These are phyloP conservation scores for Heliconius aoede DNA, from an alignment of 2,888 invertebrate genomes.

Conservation along the genomic window DNA sequence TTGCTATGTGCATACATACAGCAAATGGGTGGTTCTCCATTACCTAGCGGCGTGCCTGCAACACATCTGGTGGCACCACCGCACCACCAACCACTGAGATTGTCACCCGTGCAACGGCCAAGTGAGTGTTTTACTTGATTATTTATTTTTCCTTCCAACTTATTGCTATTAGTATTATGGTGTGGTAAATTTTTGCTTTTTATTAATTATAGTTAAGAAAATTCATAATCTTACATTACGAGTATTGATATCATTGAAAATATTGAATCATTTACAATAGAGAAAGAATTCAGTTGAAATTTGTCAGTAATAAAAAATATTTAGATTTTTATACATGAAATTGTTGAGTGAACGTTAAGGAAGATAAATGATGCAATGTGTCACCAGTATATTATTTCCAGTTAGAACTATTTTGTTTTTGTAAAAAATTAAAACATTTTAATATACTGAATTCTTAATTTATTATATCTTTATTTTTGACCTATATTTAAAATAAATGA, in stretches of 20 bases:
- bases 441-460: neutral
- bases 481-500: neutral
- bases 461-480: neutral
- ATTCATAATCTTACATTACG: neutral
- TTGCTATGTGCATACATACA: neutral
- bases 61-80: conserved; percentile 70
- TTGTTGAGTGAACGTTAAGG: no score
- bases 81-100: conserved; percentile 82
- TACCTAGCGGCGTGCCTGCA: conserved; percentile 61
- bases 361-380: no score
- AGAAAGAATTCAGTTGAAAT: neutral
- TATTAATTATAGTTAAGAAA: neutral
- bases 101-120: conserved; percentile 86
- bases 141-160: conserved; percentile 13
- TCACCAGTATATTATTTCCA: neutral
- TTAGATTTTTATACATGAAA: neutral
- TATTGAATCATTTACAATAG: neutral
- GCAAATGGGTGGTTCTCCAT: conserved; percentile 74
- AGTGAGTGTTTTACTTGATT: conserved; percentile 62
- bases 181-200: neutral
- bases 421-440: no score
- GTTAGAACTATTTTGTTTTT: no score
- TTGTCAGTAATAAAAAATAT: neutral
- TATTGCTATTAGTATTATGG: neutral
- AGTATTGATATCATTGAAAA: neutral